phyloP scores from a whole-genome alignment of 2,888 invertebrate species.

The Archips crataeganus region DNA sequence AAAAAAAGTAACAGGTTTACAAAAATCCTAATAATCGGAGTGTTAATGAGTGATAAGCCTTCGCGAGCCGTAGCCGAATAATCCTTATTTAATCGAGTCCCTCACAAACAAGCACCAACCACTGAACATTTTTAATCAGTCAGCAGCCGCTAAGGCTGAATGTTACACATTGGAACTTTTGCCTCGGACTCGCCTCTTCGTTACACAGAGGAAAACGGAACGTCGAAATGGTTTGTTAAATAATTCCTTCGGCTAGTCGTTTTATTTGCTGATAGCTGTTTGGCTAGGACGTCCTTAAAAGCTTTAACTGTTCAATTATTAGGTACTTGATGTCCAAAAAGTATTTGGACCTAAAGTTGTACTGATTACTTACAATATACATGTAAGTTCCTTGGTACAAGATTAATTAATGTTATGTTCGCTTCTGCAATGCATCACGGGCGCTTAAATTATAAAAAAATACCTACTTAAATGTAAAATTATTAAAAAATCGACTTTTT shows the following conservation, averaged over 20 bases:
- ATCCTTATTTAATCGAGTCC: slow-evolving; percentile 6
- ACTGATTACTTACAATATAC: no score
- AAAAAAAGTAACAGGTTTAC: not conserved
- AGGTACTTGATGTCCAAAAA: not conserved
- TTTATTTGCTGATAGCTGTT: no score
- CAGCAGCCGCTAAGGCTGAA: not conserved
- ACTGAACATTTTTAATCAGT: not conserved
- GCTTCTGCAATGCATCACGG: no score
- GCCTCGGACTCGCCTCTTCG: not conserved
- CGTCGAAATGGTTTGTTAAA: no score
- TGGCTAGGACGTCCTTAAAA: no score
- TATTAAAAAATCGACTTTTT: no score
- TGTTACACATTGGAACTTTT: not conserved
- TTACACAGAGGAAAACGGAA: not conserved
- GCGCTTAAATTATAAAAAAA: no score
- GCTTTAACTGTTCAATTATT: no score
- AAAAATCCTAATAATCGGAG: slow-evolving; percentile 1
- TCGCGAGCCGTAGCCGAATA: not conserved
- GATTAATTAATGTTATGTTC: not conserved
- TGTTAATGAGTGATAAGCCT: not conserved
- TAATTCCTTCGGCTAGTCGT: no score
- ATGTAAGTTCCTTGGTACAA: not conserved
- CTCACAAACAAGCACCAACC: not conserved
- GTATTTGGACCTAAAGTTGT: no score
- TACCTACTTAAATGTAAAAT: no score